Conservation (phyloP, 2,797 vertebrate genomes). For the Sphenopsis melanotis region DNA sequence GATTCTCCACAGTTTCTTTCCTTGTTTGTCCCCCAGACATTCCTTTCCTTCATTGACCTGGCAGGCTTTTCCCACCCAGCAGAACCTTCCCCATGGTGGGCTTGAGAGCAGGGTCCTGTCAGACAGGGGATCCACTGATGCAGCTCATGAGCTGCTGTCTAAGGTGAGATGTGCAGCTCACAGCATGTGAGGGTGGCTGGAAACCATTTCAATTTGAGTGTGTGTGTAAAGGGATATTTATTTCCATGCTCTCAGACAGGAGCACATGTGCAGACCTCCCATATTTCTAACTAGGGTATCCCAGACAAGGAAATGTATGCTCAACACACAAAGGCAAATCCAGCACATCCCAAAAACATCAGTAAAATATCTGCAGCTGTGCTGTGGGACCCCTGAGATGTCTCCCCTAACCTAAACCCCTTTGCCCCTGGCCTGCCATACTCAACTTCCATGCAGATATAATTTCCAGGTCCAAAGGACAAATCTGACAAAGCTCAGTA, state of each 20-base stretch:
- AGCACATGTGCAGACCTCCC: not conserved
- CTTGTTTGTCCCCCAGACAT: not conserved
- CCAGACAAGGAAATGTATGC: not conserved
- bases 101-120: rapidly evolving
- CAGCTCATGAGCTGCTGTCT: not conserved
- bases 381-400: not conserved
- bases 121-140: too few relatives aligned
- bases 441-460: not conserved
- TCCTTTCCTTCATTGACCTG: not conserved
- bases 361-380: not conserved
- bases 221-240: not conserved
- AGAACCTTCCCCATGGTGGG: rapidly evolving
- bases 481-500: not conserved
- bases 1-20: not conserved
- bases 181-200: not conserved
- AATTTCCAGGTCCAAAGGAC: not conserved
- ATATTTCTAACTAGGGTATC: not conserved
- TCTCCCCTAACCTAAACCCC: not conserved
- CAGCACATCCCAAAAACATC: not conserved
- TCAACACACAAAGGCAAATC: not conserved
- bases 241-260: rapidly evolving
- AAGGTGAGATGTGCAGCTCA: not conserved
- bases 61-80: not conserved
- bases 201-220: not conserved
- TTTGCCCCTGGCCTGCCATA: not conserved